These are phyloP conservation scores for Lissonota sp. DNA, from an alignment of 2,888 invertebrate genomes.

Conservation along the genomic window DNA sequence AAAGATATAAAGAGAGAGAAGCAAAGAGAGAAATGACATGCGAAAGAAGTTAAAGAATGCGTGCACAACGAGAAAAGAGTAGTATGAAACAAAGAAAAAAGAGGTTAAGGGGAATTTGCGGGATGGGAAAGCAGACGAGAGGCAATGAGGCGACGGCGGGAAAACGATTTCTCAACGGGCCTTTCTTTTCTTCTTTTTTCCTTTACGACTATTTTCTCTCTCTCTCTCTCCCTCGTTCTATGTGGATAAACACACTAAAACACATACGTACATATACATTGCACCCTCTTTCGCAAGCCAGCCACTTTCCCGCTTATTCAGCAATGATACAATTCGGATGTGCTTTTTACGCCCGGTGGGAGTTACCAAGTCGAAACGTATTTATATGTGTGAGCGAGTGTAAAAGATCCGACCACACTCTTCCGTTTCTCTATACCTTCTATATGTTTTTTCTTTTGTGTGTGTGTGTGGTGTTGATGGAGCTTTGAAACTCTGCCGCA, in stretches of 20 bases:
- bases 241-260: not conserved
- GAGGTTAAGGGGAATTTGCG: constrained; percentile 19
- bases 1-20: constrained; percentile 10
- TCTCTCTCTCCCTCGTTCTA: not conserved
- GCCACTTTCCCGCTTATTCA: constrained; percentile 83
- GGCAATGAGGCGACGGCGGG: constrained; percentile 51
- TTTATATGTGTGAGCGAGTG: constrained; percentile 18
- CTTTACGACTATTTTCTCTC: constrained; percentile 6
- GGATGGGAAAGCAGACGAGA: constrained; percentile 6
- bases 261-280: not conserved
- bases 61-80: constrained; percentile 18
- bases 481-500: constrained; percentile 74
- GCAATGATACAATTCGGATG: constrained; percentile 83
- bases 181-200: constrained; percentile 55
- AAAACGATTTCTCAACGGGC: constrained; percentile 63
- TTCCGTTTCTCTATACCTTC: constrained; percentile 4
- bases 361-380: constrained; percentile 62
- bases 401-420: constrained; percentile 8
- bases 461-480: constrained; percentile 59
- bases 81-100: constrained; percentile 14
- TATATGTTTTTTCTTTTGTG: not conserved
- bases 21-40: not conserved
- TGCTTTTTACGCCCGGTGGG: constrained; percentile 73
- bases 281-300: constrained; percentile 69
- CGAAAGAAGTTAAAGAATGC: constrained; percentile 30